Evolutionary conservation across 2,888 invertebrate genomes (phyloP), one percentile per base, ranked within the genome.

Genomic region (Melieria omissa): DNA sequence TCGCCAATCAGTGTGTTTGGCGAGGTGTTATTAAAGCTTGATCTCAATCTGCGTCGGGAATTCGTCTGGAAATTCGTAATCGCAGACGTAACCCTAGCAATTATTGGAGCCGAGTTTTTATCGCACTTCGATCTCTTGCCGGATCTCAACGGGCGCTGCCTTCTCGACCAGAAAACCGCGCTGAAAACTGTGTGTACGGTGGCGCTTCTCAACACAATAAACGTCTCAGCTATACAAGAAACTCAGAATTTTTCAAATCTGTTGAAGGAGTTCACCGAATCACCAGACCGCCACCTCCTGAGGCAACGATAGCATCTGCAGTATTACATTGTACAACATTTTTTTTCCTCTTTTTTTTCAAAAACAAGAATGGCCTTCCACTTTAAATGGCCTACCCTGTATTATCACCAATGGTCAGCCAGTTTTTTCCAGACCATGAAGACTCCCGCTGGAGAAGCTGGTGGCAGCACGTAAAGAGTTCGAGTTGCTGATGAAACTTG

Each of bases 371-470:
- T n/a, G n/a, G n/a, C n/a, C n/a, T n/a, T n/a, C n/a, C n/a, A n/a
- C n/a, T n/a, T n/a, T n/a, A n/a, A n/a, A n/a, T n/a, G n/a, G n/a
- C n/a, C n/a, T n/a, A n/a, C n/a, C 55, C 4, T 55, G 55, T 29
- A 29, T 57, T 5, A 5, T 9, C 5, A 12, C 16, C 10, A 3
- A 14, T 55, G 55, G 63, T 1, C 16, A 44, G 7, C 70, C 69
- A 12, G 70, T 70, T 14, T 66, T 70, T 71, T 46, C 66, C 5
- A 57, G 69, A n/a, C 72, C 76, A 45, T 66, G 74, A 7, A 76
- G 79, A 16, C 73, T 87, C 2, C 78, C 80, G 1, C 84, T 83
- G 0, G 74, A 76, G 5, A 77, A 76, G 60, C 49, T 76, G 1
- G 60, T 57, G 3, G 71, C 73, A 0, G 77, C 76, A 5, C 70